Evolutionary conservation across 1,140 invertebrate species (phyloP), one percentile per base, ranked within the genome.

Genomic region (Scaptomyza montana): DNA sequence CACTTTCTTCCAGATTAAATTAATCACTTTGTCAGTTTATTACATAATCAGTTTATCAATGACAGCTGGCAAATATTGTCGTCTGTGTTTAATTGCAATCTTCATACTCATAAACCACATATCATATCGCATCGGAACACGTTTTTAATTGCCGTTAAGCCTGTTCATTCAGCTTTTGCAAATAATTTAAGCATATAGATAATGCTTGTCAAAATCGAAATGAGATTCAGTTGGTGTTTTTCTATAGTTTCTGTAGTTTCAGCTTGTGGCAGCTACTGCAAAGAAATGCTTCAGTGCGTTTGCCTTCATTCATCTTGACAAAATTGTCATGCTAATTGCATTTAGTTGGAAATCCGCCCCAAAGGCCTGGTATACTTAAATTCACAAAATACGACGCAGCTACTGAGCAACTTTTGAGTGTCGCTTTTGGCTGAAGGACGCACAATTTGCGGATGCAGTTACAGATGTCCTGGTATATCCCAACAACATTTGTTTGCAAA

Each of bases 311-410:
- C 21, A 28, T 16, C 5, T 19, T 41, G 21, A 28, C 28, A 47
- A 60, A 60, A 69, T 54, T 62, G 59, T 82, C 81, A 78, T 86
- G 80, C 80, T 84, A 84, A 84, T 84, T 84, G 81, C 81, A 85
- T 86, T 84, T 80, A 53, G 68, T 74, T 60, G 67, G 55, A 7
- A 49, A 5, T n/a, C 62, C 33, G 30, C 56, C 73, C 74, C 60
- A 63, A 77, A 60, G 73, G 64, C 75, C 65, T 64, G 54, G 54
- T 36, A 77, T 66, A 78, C 66, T 69, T 64, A 82, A 79, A 79
- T 76, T 67, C 63, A 54, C 56, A 60, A 77, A 84, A 82, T 79
- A 61, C 28, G 33, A 60, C 33, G 33, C 6, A 36, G 33, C 33
- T 36, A 7, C 33, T 60, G 55, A 60, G 60, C 66, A 72, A 72